phyloP scores from a whole-genome alignment of 1,140 invertebrate genomes.

The Drosophila neocordata region DNA sequence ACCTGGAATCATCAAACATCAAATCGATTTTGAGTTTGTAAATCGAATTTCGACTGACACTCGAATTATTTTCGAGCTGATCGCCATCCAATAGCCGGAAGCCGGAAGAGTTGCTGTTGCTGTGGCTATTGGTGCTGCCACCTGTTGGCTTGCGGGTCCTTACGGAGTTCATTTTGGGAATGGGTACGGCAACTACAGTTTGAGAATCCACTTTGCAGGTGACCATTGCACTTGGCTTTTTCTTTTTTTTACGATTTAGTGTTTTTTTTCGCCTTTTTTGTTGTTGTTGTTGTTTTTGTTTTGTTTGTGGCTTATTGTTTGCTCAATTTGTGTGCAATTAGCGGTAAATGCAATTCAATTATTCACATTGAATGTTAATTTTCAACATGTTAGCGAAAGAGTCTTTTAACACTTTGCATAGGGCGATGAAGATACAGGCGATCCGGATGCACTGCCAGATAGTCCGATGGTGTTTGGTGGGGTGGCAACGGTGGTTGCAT shows the following conservation, averaged over 20 bases:
- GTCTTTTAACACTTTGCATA: constrained; percentile 71
- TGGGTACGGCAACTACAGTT: constrained; percentile 66
- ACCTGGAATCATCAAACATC: constrained; percentile 89
- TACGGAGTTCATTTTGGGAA: constrained; percentile 75
- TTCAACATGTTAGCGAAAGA: constrained; percentile 64
- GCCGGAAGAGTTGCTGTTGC: constrained; percentile 71
- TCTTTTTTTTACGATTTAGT: constrained; percentile 4
- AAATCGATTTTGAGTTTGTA: constrained; percentile 93
- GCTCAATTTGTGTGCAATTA: constrained; percentile 71
- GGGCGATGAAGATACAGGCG: constrained; percentile 18
- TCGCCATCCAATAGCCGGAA: constrained; percentile 83
- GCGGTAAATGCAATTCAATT: constrained; percentile 75
- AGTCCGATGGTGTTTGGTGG: not conserved
- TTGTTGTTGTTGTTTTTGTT: constrained; percentile 27
- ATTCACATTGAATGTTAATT: constrained; percentile 77
- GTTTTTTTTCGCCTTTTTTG: not conserved
- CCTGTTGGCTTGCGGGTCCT: constrained; percentile 61
- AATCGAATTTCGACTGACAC: constrained; percentile 86
- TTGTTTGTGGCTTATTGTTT: constrained; percentile 3
- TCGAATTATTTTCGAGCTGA: constrained; percentile 84
- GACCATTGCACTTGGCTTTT: constrained; percentile 59
- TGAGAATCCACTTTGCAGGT: constrained; percentile 77
- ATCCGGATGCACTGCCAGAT: constrained; percentile 21
- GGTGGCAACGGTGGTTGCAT: constrained; percentile 41
- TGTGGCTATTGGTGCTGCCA: constrained; percentile 48